Evolutionary conservation across 2,797 vertebrate genomes (phyloP), one percentile per base, ranked within the genome.

Genomic region (Masticophis lateralis): DNA sequence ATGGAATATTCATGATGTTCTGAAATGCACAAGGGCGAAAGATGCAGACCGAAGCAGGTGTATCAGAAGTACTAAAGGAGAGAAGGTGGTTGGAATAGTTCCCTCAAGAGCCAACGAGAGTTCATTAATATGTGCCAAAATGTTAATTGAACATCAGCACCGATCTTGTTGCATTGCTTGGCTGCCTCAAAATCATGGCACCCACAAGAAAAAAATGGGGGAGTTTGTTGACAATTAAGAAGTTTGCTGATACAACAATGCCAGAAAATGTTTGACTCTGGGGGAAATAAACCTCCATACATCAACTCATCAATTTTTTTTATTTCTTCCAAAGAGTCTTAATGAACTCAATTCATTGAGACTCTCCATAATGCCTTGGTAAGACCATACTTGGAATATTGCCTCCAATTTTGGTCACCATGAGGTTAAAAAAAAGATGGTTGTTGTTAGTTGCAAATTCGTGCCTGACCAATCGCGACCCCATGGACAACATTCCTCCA

Each of bases 1-100:
- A 86, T 86, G 96, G 95, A 74, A 90, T 90, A 88, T 59, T 93
- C 10, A 55, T 79, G 86, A 69, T 91, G 90, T 69, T 63, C 88
- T 94, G n/a, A 47, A 79, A 47, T 63, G 94, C 95, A 32, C 88
- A 96, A 60, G 37, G 92, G 92, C 9, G 47, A 92, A 95, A 94
- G 92, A 95, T 92, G 94, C 92, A 93, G 63, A 47, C n/a, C 89
- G 86, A 22, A 74, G 37, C 27, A 92, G 63, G 43, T 60, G 93
- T 14, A 86, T 53, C 83, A 9, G 90, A 92, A 57, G 12, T 90
- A 90, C 90, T 92, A 94, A 95, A 69, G 91, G 53, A 0, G 93
- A 91, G 51, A 90, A 53, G 1, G 89, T 37, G 86, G 90, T 59
- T 25, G 88, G 88, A 86, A 0, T 92, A n/a, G 91, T 88, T 69